Percentiles rank a stretch among this genome's conserved stretches.
phyloP scores from a whole-genome alignment of 2,888 invertebrate species.

The Selenia dentaria region DNA sequence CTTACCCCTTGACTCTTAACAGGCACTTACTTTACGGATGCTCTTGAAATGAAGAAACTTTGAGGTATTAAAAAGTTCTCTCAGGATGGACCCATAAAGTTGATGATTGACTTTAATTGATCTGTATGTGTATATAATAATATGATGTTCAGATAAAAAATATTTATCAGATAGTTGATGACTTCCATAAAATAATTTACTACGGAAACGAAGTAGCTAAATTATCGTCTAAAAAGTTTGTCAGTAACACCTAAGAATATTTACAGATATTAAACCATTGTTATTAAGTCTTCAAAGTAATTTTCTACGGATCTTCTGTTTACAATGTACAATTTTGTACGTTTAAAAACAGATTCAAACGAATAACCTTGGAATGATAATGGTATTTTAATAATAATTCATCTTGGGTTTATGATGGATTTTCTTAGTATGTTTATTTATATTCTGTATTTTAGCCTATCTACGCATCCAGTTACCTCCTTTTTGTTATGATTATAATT shows the following conservation, averaged over 20 bases:
- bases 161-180: too few relatives aligned
- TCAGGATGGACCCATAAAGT: constrained; percentile 15
- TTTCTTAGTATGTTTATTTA: too few relatives aligned
- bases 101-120: too few relatives aligned
- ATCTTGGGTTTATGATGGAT: neutral
- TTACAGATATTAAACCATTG: constrained; percentile 28
- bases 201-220: too few relatives aligned
- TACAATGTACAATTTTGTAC: constrained; percentile 17
- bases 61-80: constrained; percentile 49
- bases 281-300: constrained; percentile 16
- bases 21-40: constrained; percentile 1
- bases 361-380: constrained; percentile 22
- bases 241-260: constrained; percentile 24
- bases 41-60: too few relatives aligned
- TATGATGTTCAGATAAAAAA: too few relatives aligned
- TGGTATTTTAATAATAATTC: constrained; percentile 9
- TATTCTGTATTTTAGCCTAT: too few relatives aligned
- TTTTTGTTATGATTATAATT: too few relatives aligned
- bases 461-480: too few relatives aligned
- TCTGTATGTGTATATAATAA: too few relatives aligned
- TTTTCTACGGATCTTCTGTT: constrained; percentile 24
- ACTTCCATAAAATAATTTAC: too few relatives aligned
- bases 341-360: constrained; percentile 14
- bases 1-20: too few relatives aligned
- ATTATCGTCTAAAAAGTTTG: constrained; percentile 4